Evolutionary conservation across 1,140 invertebrate species (phyloP), one percentile per base, ranked within the genome.

Genomic region (Macrobrachium rosenbergii): DNA sequence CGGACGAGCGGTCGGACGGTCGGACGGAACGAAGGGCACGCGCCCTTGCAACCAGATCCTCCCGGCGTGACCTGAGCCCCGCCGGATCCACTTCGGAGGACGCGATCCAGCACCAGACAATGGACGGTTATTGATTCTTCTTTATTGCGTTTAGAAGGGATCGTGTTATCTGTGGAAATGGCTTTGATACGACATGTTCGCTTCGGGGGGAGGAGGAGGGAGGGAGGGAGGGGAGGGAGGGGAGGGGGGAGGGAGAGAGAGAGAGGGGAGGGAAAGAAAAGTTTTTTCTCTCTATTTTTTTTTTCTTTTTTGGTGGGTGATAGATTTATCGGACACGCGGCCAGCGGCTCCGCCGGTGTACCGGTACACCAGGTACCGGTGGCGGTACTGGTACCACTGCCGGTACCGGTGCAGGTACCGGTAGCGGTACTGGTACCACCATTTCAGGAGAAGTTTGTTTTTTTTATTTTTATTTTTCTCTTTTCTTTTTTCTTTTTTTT

Each of bases 41-140:
- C 78, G 83, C 45, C 83, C 77, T 28, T 86, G 83, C 76, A 86
- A 86, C 69, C 83, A 58, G 83, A 86, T 86, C 83, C 37, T n/a
- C 62, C 83, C 62, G 77, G n/a, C 83, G 83, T 86, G 83, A 86
- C 83, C 83, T 80, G 83, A 86, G 83, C 76, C 60, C 76, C 76
- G 64, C 72, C 83, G 76, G 83, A 86, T 86, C 83, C 83, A 80
- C 83, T 86, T 86, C 79, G 79, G 43, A 12, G 67, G 67, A 63
- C 77, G 83, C 77, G 83, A 86, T 86, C 83, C 83, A 86, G 80
- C 83, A 86, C 83, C 83, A 86, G 83, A 86, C 83, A 86, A 86
- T 86, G 77, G 83, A 63, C 63, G 83, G 83, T 86, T 86, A 86
- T 86, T 86, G 83, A 86, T 86, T 86, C 83, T 79, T 63, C 83